Conservation (phyloP, 2,797 vertebrate species). For the Pangasius djambal region DNA sequence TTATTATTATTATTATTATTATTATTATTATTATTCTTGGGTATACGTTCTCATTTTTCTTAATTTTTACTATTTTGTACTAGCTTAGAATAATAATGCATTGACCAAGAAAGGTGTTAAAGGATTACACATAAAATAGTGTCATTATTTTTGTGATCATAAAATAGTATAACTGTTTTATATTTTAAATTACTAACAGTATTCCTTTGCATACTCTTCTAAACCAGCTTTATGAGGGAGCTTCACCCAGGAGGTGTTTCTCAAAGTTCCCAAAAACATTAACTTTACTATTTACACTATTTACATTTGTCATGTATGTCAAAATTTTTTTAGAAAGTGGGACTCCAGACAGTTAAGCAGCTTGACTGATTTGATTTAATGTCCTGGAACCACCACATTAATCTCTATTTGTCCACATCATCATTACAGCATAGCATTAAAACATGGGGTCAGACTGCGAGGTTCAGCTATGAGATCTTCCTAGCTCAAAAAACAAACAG, state of each 20-base stretch:
- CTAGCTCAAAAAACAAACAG: constrained; percentile 53
- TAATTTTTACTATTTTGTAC: too few relatives aligned
- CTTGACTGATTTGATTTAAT: constrained; percentile 48
- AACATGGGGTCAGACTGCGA: not conserved
- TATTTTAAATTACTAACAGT: not conserved
- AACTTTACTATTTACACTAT: not conserved
- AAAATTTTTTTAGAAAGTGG: not conserved
- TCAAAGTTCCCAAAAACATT: not conserved
- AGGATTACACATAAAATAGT: not conserved
- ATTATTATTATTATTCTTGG: not conserved
- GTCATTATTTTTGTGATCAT: not conserved
- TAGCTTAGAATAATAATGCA: too few relatives aligned
- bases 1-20: not conserved
- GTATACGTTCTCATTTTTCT: too few relatives aligned
- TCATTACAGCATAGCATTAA: constrained; percentile 32
- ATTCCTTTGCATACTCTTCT: not conserved
- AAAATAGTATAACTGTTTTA: not conserved
- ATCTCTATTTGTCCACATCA: constrained; percentile 56
- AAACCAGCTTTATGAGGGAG: not conserved
- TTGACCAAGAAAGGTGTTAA: not conserved
- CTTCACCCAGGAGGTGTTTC: not conserved
- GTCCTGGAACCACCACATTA: constrained; percentile 43
- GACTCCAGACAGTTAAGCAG: constrained; percentile 6
- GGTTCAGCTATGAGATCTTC: not conserved
- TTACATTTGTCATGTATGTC: not conserved